A percentile compares a stretch with the other conserved stretches of the same genome.
Conservation (phyloP, 2,113 vertebrate genomes). For the Petroica traversi region DNA sequence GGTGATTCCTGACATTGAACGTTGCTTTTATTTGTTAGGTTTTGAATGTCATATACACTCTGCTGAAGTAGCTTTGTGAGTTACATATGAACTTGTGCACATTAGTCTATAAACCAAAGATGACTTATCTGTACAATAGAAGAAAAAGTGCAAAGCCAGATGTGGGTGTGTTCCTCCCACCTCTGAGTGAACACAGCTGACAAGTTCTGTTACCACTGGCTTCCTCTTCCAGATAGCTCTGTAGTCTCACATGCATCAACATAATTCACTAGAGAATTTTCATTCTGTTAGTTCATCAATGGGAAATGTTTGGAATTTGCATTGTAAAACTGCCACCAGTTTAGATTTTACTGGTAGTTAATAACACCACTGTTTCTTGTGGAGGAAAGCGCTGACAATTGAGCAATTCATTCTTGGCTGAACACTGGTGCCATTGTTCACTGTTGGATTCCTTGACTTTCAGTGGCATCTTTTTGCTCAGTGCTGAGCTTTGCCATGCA, state of each 20-base stretch:
- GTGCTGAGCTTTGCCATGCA: neutral
- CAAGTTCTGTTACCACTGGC: neutral
- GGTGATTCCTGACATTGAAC: neutral
- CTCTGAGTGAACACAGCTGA: neutral
- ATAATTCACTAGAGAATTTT: neutral
- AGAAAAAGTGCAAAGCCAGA: neutral
- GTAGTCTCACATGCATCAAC: neutral
- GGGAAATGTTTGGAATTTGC: slow-evolving; percentile 48
- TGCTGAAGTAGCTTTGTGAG: neutral
- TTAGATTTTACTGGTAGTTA: slow-evolving; percentile 43
- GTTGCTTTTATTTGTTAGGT: neutral
- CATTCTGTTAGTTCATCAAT: slow-evolving; percentile 39
- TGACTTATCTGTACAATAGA: neutral
- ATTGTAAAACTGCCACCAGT: slow-evolving; percentile 24
- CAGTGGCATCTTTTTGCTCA: neutral
- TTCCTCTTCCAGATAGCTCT: neutral
- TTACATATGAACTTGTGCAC: neutral
- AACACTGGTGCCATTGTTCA: neutral
- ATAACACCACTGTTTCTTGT: slow-evolving; percentile 34
- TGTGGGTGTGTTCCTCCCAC: neutral
- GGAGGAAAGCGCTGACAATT: neutral
- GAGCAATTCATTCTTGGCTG: neutral
- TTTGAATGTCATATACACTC: neutral
- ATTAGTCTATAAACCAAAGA: neutral
- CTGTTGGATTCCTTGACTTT: neutral